Conservation (phyloP, 2,113 vertebrate genomes). For the Crotalus helleri region DNA sequence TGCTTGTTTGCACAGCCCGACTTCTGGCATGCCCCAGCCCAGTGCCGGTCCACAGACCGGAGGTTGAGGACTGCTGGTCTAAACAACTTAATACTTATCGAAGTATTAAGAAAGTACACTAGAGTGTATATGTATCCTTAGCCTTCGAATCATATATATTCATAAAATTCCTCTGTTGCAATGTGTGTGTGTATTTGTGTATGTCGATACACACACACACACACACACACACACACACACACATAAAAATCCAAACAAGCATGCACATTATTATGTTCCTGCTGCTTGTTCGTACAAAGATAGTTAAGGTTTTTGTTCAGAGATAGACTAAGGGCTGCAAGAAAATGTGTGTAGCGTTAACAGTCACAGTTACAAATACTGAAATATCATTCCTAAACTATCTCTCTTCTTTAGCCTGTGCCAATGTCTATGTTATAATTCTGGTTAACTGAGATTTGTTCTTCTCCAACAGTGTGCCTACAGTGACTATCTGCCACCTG, state of each 20-base stretch:
- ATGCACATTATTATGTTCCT: slow-evolving; percentile 8
- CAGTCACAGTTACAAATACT: slow-evolving; percentile 34
- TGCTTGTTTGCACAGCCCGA: background rate
- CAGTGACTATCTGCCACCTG: slow-evolving; percentile 61
- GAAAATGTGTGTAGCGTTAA: slow-evolving; percentile 10
- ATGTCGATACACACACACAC: background rate
- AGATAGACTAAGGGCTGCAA: slow-evolving; percentile 52
- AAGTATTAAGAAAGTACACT: background rate
- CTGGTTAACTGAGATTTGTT: slow-evolving; percentile 53
- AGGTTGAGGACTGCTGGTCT: background rate
- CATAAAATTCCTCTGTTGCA: background rate
- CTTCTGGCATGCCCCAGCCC: background rate
- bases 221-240: background rate
- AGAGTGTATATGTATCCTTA: background rate
- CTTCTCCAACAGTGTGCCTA: slow-evolving; percentile 43
- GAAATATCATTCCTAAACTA: slow-evolving; percentile 44
- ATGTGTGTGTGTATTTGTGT: background rate
- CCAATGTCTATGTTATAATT: slow-evolving; percentile 51
- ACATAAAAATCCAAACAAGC: background rate
- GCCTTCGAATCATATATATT: background rate
- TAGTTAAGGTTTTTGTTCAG: slow-evolving; percentile 28
- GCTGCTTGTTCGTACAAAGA: background rate
- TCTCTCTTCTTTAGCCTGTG: slow-evolving; percentile 50
- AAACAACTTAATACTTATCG: background rate
- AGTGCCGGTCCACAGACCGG: background rate